Conservation (phyloP, 2,113 vertebrate species). For the Cisticola juncidis region DNA sequence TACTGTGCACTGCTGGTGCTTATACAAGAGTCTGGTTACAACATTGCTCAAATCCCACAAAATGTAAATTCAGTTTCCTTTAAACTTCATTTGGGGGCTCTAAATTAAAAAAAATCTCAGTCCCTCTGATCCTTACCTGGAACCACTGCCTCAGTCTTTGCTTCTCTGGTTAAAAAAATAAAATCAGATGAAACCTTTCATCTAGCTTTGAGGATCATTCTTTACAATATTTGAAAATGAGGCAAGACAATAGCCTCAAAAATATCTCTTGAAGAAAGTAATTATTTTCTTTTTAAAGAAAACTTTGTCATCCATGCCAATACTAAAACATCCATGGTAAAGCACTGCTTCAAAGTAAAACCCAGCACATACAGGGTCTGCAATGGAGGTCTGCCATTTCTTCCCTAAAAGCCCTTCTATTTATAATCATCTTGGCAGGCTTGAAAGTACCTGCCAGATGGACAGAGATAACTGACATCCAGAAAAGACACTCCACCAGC, state of each 20-base stretch:
- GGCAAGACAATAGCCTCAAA: background rate
- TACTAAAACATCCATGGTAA: background rate
- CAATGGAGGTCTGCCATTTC: background rate
- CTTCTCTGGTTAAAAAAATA: background rate
- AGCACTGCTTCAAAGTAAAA: background rate
- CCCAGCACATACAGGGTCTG: background rate
- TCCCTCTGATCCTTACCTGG: background rate
- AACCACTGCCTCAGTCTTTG: background rate
- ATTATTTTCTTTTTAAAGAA: background rate
- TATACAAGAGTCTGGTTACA: background rate
- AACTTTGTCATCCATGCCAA: background rate
- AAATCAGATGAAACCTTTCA: background rate
- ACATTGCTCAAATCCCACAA: background rate
- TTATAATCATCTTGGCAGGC: slow-evolving; percentile 14
- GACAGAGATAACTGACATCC: slow-evolving; percentile 39
- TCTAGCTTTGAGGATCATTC: background rate
- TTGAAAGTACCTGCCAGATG: slow-evolving; percentile 52
- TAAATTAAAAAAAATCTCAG: background rate
- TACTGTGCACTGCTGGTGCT: background rate
- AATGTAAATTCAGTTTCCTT: background rate
- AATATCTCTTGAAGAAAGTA: background rate
- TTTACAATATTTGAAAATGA: background rate
- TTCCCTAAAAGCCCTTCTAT: background rate
- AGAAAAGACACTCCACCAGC: slow-evolving; percentile 29
- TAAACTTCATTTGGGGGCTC: background rate